Evolutionary conservation across 2,888 invertebrate species (phyloP), one percentile per base, ranked within the genome.

Genomic region (Molorchus minor): DNA sequence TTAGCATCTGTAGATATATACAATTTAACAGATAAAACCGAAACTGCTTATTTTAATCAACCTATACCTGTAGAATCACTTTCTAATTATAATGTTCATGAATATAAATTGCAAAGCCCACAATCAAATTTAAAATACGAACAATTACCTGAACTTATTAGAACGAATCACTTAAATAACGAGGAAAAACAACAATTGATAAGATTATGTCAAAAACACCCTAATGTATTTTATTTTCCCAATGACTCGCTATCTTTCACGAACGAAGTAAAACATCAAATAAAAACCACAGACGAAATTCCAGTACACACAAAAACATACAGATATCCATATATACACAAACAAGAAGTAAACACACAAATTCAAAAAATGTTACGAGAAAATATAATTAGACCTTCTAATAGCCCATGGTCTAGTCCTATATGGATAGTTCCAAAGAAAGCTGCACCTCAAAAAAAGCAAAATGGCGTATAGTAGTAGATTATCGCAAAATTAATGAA

Each of bases 271-370:
- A 62, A 69, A 67, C 65, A 73, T 19, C 15, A 52, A 40, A 68
- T 61, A 10, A 57, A 47, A 16, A 45, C 57, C 17, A 44, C 16
- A 8, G 51, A 56, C 29, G 55, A 63, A 55, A 61, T 47, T 29
- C 65, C 68, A 10, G 43, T 67, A 2, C 47, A 65, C 21, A 51
- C 67, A 3, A 71, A 71, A 58, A 55, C 68, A 20, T 62, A 69
- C 61, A 47, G 71, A 40, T 70, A 71, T 17, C 71, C 75, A 5
- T 46, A 65, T 10, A 53, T 71, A 2, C 69, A 71, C 45, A 68
- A 65, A 58, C 41, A 61, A 17, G 69, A 72, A 56, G 68, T 73
- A 4, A 12, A 59, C 15, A 61, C 13, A 17, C 65, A 66, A 58
- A 51, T 67, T 0, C 20, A 59, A 7, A 46, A 44, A 51, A 60